Percentiles rank a stretch among this genome's conserved stretches.
Evolutionary conservation across 2,888 invertebrate genomes (phyloP).

Genomic region (Clusia tigrina): DNA sequence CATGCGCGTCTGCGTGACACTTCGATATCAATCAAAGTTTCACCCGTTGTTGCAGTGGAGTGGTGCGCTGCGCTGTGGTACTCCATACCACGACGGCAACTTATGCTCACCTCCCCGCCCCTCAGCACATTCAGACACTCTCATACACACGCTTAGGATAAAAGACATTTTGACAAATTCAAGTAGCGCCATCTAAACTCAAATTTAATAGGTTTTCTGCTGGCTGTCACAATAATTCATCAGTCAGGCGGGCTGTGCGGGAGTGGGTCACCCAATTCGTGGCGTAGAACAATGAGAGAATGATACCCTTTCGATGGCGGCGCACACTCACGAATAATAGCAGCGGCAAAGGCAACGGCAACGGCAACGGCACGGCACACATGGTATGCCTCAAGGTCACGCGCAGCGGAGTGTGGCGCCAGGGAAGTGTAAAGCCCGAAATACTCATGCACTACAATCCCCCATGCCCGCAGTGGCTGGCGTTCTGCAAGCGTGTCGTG

Average conservation of each 20-base stretch:
- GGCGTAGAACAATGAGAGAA: constrained; percentile 6
- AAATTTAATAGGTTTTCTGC: constrained; percentile 58
- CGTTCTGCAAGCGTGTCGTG: constrained; percentile 19
- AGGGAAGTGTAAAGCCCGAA: background rate
- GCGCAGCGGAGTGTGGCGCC: background rate
- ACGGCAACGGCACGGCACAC: background rate
- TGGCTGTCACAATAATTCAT: constrained; percentile 59
- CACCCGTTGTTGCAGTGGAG: constrained; percentile 45
- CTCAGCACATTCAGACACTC: background rate
- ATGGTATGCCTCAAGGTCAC: constrained; percentile 12
- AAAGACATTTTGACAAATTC: constrained; percentile 61
- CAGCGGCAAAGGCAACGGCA: background rate
- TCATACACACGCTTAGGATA: constrained; percentile 33
- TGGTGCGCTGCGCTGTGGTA: constrained; percentile 24
- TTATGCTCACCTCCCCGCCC: background rate
- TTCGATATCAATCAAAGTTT: constrained; percentile 60
- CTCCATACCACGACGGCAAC: constrained; percentile 9
- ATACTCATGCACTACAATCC: no score
- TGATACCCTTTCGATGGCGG: constrained; percentile 29
- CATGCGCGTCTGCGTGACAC: constrained; percentile 62
- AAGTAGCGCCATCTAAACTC: constrained; percentile 57
- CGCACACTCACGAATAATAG: background rate
- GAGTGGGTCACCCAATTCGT: background rate
- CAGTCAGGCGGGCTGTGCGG: constrained; percentile 44
- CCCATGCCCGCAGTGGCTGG: constrained; percentile 31